Evolutionary conservation across 2,797 vertebrate species (phyloP).

Genomic region (Sphaeramia orbicularis): DNA sequence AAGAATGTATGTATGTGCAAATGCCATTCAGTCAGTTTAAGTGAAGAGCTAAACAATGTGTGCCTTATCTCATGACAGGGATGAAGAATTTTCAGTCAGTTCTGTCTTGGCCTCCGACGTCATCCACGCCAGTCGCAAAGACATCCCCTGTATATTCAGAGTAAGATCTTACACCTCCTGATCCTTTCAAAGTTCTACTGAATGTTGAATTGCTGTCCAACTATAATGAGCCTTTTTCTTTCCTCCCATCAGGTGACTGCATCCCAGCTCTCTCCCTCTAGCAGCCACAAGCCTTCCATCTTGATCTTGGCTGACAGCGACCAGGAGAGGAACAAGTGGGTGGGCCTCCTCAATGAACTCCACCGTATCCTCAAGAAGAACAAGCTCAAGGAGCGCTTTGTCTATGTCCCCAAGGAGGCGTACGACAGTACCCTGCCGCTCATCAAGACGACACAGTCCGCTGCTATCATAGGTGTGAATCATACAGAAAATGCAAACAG

Average conservation of each 20-base stretch:
- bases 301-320: conserved; percentile 96
- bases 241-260: conserved; percentile 90
- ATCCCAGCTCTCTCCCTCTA: conserved; percentile 93
- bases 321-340: conserved; percentile 97
- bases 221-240: not conserved
- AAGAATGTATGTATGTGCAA: no score
- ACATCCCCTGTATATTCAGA: conserved; percentile 98
- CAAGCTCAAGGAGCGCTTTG: conserved; percentile 97
- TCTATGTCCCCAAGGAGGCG: conserved; percentile 97
- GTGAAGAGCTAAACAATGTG: no score
- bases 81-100: conserved; percentile 98
- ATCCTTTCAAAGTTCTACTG: not conserved
- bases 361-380: conserved; percentile 98
- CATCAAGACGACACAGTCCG: conserved; percentile 98
- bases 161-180: conserved; percentile 80
- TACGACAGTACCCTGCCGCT: conserved; percentile 97
- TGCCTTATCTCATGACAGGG: conserved; percentile 79
- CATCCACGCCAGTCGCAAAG: conserved; percentile 97
- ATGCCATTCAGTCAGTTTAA: no score
- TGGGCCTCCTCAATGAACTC: conserved; percentile 94
- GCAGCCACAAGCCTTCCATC: conserved; percentile 93
- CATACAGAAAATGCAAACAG: not conserved
- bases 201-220: not conserved
- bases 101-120: conserved; percentile 98
- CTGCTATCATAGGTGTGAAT: conserved; percentile 92